Percentiles rank a stretch among this genome's conserved stretches.
These are phyloP conservation scores for Luscinia luscinia DNA, from an alignment of 2,797 vertebrate species.

Conservation along the genomic window DNA sequence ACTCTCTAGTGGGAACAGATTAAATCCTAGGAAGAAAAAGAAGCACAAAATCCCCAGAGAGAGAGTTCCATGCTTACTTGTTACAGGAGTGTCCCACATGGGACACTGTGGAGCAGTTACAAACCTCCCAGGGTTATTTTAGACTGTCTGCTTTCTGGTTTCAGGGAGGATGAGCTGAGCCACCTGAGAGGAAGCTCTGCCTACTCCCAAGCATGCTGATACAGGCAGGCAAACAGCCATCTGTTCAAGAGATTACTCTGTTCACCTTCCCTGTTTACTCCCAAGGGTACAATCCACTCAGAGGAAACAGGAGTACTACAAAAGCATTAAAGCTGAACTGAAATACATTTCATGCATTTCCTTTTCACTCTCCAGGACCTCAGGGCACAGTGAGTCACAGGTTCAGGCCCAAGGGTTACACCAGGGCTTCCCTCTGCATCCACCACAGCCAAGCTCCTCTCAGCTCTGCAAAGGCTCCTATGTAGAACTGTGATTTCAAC, in stretches of 20 bases:
- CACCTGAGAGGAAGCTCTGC: neutral
- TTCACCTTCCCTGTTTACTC: neutral
- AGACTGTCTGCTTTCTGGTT: neutral
- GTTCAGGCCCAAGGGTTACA: neutral
- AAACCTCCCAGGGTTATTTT: neutral
- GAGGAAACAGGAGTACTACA: neutral
- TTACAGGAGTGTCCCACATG: rapidly evolving
- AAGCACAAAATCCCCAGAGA: neutral
- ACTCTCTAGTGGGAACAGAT: neutral
- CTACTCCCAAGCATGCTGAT: neutral
- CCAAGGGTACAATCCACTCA: neutral
- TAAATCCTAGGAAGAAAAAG: neutral
- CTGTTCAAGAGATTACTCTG: neutral
- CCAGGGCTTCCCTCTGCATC: neutral
- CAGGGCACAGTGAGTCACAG: neutral
- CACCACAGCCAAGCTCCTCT: neutral
- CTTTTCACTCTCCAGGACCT: neutral
- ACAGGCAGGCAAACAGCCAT: neutral
- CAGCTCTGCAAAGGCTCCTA: neutral
- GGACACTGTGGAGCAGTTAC: neutral
- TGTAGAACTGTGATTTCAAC: neutral
- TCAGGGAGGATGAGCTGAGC: neutral
- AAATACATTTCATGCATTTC: neutral
- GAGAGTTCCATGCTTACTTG: neutral
- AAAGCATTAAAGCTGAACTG: neutral